These are phyloP conservation scores for Cheilosia pagana DNA, from an alignment of 2,888 invertebrate species.

Conservation along the genomic window DNA sequence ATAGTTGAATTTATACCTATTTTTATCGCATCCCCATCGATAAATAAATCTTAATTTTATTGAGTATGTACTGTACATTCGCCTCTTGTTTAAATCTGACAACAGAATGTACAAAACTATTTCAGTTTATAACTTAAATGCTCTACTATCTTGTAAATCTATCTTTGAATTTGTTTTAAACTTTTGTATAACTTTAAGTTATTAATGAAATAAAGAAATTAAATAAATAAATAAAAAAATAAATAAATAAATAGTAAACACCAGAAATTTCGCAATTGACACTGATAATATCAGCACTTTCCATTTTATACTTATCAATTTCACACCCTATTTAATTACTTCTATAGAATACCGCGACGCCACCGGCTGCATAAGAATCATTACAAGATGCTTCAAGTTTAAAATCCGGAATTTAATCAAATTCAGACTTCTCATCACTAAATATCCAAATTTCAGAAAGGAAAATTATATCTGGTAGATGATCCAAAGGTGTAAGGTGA, in stretches of 20 bases:
- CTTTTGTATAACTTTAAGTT: no score
- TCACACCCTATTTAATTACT: neutral
- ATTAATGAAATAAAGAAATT: no score
- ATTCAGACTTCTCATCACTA: neutral
- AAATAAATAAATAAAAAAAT: no score
- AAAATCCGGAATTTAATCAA: slow-evolving; percentile 13
- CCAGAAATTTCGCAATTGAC: slow-evolving; percentile 3
- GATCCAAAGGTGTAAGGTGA: slow-evolving; percentile 4
- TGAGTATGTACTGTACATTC: no score
- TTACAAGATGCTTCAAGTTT: slow-evolving; percentile 3
- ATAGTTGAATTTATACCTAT: no score
- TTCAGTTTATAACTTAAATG: no score
- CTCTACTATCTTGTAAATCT: no score
- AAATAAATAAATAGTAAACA: slow-evolving; percentile 1
- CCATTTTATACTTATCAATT: neutral
- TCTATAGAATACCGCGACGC: slow-evolving; percentile 18
- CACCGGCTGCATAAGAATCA: slow-evolving; percentile 29
- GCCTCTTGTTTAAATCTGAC: no score
- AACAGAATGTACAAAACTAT: no score
- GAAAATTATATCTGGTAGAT: slow-evolving; percentile 20
- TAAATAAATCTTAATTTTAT: no score
- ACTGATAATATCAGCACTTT: slow-evolving; percentile 11
- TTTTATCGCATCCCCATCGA: no score
- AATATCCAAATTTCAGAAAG: neutral
- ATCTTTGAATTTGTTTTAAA: no score